Percentiles rank a stretch among this genome's conserved stretches.
These are phyloP conservation scores for Urosaurus nigricauda DNA, from an alignment of 2,797 vertebrate species.

Conservation along the genomic window DNA sequence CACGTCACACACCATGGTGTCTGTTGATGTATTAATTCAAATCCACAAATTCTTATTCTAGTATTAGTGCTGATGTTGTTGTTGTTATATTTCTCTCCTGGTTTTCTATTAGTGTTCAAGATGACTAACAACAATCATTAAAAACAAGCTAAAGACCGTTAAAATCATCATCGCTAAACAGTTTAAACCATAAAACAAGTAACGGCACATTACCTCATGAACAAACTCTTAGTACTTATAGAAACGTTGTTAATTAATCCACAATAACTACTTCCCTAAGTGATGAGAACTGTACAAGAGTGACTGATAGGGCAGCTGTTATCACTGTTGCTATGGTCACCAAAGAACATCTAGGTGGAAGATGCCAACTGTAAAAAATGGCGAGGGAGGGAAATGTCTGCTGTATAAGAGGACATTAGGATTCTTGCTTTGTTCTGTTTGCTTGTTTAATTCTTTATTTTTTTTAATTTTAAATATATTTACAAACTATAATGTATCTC, in stretches of 20 bases:
- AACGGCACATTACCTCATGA: background rate
- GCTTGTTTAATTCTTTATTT: background rate
- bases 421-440: background rate
- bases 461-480: too few relatives aligned
- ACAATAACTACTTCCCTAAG: background rate
- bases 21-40: too few relatives aligned
- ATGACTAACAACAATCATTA: too few relatives aligned
- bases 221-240: background rate
- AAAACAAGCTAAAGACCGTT: too few relatives aligned
- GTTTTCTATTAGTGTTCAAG: too few relatives aligned
- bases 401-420: background rate
- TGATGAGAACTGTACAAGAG: background rate
- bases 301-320: background rate
- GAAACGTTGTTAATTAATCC: background rate
- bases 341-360: constrained; percentile 10
- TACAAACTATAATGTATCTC: too few relatives aligned
- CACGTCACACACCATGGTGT: too few relatives aligned
- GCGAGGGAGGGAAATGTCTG: background rate
- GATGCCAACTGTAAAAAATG: constrained; percentile 4
- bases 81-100: too few relatives aligned
- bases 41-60: too few relatives aligned
- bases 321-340: constrained; percentile 34
- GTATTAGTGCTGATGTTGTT: too few relatives aligned
- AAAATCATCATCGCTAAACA: too few relatives aligned
- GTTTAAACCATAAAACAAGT: too few relatives aligned